Percentiles rank a stretch among this genome's conserved stretches.
phyloP scores from a whole-genome alignment of 1,140 invertebrate genomes.

The Cyrtorhinus lividipennis region DNA sequence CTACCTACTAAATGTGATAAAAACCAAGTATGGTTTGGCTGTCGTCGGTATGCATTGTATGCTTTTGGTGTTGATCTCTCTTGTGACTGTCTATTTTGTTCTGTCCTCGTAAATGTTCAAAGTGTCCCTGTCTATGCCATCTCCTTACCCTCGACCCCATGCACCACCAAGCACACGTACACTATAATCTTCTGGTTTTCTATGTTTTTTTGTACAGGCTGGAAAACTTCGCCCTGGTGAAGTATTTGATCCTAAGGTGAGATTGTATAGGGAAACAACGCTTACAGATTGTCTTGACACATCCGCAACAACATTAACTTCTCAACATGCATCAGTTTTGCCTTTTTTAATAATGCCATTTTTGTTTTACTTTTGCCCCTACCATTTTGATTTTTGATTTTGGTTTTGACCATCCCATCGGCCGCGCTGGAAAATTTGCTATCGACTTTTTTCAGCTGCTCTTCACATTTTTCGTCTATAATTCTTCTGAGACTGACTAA shows the following conservation, averaged over 20 bases:
- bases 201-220: conserved; percentile 38
- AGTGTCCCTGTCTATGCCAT: conserved; percentile 19
- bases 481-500: neutral
- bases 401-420: neutral
- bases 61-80: conserved; percentile 6
- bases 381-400: neutral
- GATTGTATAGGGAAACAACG: conserved; percentile 24
- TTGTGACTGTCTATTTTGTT: conserved; percentile 4
- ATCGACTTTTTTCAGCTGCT: neutral
- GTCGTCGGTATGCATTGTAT: neutral
- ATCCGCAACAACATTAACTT: neutral
- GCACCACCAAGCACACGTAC: neutral
- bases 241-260: conserved; percentile 62
- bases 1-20: conserved; percentile 13
- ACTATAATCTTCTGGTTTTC: conserved; percentile 19
- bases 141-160: neutral
- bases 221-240: conserved; percentile 63
- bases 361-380: neutral
- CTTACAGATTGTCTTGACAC: conserved; percentile 17
- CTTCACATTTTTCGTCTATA: conserved; percentile 12
- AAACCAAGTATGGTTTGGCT: conserved; percentile 6
- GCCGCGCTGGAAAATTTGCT: neutral
- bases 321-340: conserved; percentile 8
- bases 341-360: conserved; percentile 8
- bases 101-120: conserved; percentile 2